Evolutionary conservation across 2,797 vertebrate genomes (phyloP).

Genomic region (Crocodylus rhombifer): DNA sequence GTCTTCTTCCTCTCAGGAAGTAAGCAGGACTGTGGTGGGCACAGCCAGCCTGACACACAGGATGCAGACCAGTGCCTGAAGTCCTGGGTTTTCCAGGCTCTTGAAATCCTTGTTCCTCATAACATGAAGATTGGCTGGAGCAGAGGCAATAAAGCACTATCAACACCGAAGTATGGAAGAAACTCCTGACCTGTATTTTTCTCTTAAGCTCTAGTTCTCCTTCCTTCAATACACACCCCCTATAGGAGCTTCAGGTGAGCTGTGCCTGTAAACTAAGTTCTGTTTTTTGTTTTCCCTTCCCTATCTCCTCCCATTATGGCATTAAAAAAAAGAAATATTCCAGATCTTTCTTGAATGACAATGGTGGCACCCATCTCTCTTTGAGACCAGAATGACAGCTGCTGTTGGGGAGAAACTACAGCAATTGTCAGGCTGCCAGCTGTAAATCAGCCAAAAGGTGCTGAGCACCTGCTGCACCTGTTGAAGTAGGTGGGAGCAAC

Average conservation of each 20-base stretch:
- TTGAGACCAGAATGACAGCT: not conserved
- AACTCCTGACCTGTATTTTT: not conserved
- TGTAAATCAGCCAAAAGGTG: slow-evolving; percentile 17
- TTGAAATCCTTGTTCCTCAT: not conserved
- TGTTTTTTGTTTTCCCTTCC: too few relatives aligned
- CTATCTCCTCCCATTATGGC: not conserved
- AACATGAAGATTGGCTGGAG: not conserved
- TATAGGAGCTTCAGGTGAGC: slow-evolving; percentile 15
- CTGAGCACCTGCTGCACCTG: not conserved
- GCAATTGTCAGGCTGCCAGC: not conserved
- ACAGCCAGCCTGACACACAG: not conserved
- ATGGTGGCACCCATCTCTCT: not conserved
- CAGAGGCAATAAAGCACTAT: not conserved
- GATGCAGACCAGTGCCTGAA: slow-evolving; percentile 1
- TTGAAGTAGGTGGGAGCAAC: not conserved
- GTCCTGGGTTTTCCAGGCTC: not conserved
- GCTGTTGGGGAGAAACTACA: not conserved
- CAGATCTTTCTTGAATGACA: slow-evolving; percentile 14
- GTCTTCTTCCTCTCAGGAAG: not conserved
- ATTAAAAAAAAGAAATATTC: slow-evolving; percentile 29
- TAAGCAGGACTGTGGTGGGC: not conserved
- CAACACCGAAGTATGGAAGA: not conserved
- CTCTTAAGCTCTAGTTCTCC: not conserved
- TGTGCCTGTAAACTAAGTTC: slow-evolving; percentile 10
- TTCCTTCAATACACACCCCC: slow-evolving; percentile 33